These are phyloP conservation scores for Chironomus tentans DNA, from an alignment of 2,888 invertebrate genomes.

Conservation along the genomic window DNA sequence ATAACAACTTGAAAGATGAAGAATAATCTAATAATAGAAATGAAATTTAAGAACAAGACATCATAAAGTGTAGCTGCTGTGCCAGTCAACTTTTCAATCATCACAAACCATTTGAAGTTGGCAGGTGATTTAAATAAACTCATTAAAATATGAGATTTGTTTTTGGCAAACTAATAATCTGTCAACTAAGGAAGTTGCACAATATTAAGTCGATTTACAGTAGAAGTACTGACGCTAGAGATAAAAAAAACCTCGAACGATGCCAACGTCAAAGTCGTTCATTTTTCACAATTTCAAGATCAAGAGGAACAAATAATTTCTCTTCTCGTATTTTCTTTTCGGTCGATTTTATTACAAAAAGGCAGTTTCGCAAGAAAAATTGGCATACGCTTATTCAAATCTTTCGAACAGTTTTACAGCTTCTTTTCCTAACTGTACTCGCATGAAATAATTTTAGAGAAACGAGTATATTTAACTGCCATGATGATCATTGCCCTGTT, in stretches of 20 bases:
- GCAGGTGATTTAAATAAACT: not conserved
- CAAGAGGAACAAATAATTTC: not conserved
- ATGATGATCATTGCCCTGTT: too few species aligned
- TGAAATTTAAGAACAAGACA: not conserved
- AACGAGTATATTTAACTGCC: too few species aligned
- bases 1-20: not conserved
- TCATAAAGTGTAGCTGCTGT: not conserved
- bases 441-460: too few species aligned
- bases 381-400: not conserved
- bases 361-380: not conserved
- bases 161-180: not conserved
- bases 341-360: not conserved
- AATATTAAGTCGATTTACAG: not conserved
- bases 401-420: too few species aligned
- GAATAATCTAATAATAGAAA: not conserved
- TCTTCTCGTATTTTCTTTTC: not conserved
- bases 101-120: not conserved
- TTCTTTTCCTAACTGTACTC: too few species aligned
- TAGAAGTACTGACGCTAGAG: too few species aligned
- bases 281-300: not conserved
- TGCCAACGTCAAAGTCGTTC: not conserved
- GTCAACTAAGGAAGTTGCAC: conserved; percentile 10
- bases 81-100: not conserved
- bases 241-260: too few species aligned
- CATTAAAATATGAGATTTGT: not conserved